phyloP scores from a whole-genome alignment of 2,113 vertebrate genomes.

The Notechis scutatus region DNA sequence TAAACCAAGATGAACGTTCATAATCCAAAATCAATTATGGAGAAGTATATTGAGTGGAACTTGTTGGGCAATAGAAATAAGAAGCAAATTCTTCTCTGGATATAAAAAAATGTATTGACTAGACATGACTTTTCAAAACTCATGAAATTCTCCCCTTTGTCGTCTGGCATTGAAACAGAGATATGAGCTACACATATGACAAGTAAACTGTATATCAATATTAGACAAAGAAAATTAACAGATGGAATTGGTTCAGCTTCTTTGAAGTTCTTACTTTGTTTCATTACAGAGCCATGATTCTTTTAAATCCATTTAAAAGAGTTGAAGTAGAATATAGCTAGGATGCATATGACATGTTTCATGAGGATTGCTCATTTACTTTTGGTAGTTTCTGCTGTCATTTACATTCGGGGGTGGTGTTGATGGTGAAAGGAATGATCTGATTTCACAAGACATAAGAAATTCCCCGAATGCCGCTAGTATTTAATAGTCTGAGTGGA shows the following conservation, averaged over 20 bases:
- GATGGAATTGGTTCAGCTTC: constrained; percentile 17
- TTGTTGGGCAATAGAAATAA: neutral
- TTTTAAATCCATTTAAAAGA: constrained; percentile 12
- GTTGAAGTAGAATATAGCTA: constrained; percentile 30
- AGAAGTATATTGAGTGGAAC: neutral
- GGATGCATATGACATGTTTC: constrained; percentile 4
- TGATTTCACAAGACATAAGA: constrained; percentile 34
- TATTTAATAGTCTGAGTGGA: constrained; percentile 23
- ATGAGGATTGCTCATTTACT: constrained; percentile 2
- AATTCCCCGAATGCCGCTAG: constrained; percentile 15
- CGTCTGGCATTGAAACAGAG: neutral
- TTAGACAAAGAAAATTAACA: neutral
- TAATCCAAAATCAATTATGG: neutral
- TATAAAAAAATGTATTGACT: constrained; percentile 3
- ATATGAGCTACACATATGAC: neutral
- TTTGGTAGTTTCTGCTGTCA: constrained; percentile 13
- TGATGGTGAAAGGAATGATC: neutral
- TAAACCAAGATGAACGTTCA: neutral
- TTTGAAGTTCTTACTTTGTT: constrained; percentile 2
- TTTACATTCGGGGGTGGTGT: constrained; percentile 24
- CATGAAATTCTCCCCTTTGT: constrained; percentile 13
- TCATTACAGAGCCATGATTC: constrained; percentile 16
- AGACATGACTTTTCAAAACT: constrained; percentile 22
- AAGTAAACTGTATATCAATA: neutral
- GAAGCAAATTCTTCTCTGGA: neutral